Conservation (phyloP, 2,797 vertebrate genomes). For the Characodon lateralis region DNA sequence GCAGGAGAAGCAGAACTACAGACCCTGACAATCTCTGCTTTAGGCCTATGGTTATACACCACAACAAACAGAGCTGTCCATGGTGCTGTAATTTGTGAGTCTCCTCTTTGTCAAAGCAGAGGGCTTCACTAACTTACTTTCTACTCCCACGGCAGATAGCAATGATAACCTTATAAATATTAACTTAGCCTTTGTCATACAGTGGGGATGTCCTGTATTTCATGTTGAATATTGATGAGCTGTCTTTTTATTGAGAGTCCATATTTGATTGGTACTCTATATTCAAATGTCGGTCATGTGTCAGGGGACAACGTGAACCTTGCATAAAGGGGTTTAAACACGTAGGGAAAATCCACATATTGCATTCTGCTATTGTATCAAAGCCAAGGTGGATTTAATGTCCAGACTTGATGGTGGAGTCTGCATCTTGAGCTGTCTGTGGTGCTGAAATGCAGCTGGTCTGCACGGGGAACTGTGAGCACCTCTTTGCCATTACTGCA, state of each 20-base stretch:
- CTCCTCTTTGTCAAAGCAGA: slow-evolving; percentile 18
- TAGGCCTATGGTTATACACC: no score
- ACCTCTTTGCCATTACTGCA: slow-evolving; percentile 36
- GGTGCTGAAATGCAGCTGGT: slow-evolving; percentile 38
- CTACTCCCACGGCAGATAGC: slow-evolving; percentile 41
- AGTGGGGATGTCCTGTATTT: slow-evolving; percentile 67
- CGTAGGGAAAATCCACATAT: slow-evolving; percentile 35
- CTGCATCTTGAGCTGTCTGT: slow-evolving; percentile 46
- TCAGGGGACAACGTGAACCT: slow-evolving; percentile 39
- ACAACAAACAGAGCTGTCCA: slow-evolving; percentile 40
- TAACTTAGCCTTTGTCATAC: slow-evolving; percentile 57
- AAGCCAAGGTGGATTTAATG: slow-evolving; percentile 36
- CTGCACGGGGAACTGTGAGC: slow-evolving; percentile 11
- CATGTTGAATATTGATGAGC: slow-evolving; percentile 70
- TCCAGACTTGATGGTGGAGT: slow-evolving; percentile 12
- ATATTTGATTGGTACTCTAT: slow-evolving; percentile 58
- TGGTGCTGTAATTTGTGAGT: slow-evolving; percentile 48
- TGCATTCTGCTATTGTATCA: slow-evolving; percentile 30
- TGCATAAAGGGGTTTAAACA: slow-evolving; percentile 45
- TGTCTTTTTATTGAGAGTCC: slow-evolving; percentile 49
- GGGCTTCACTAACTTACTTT: slow-evolving; percentile 41
- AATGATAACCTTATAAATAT: slow-evolving; percentile 63
- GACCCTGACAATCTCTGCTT: not conserved
- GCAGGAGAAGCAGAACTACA: no score
- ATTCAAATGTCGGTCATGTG: slow-evolving; percentile 50